Evolutionary conservation across 2,113 vertebrate genomes (phyloP), one percentile per base, ranked within the genome.

Genomic region (Camelus bactrianus): DNA sequence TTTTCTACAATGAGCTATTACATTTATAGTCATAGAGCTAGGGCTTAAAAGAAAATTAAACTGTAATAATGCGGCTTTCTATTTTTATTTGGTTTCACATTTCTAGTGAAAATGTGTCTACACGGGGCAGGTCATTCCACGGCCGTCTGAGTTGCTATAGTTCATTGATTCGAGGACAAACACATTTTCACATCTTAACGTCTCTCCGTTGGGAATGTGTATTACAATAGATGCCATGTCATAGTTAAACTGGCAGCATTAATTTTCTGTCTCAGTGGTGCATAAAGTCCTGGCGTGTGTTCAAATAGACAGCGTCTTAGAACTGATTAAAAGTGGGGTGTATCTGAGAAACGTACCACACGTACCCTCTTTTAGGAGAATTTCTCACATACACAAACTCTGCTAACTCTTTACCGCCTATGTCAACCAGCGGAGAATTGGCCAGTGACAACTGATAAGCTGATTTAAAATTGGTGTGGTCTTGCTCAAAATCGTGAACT

Each of bases 1-100:
- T 75, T 94, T 95, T 89, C 8, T 54, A 58, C 28, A 93, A 73
- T 82, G 86, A 92, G 46, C 52, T 46, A n/a, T 91, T 93, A 35
- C 5, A 52, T 62, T 92, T 58, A 83, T 87, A 85, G 67, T 48
- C 28, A 73, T 19, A 89, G 52, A 92, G 89, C 70, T 42, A 86
- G 26, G 16, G 60, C 11, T 93, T 70, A 62, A 64, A 79, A 76
- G 22, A 50, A 72, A 91, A 72, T 91, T 46, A 75, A 97, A 91
- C 42, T 62, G 12, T 42, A 77, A 83, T 48, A 80, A 67, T 67
- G 38, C 30, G 8, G 16, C 54, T 94, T 26, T 62, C 5, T 60
- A 15, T 79, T 93, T 93, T 60, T 89, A 9, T 76, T 89, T 35
- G 5, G 79, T 65, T 58, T 90, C 79, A 65, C 20, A 89, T 73